These are phyloP conservation scores for Graphium colonna DNA, from an alignment of 2,888 invertebrate species.

Conservation along the genomic window DNA sequence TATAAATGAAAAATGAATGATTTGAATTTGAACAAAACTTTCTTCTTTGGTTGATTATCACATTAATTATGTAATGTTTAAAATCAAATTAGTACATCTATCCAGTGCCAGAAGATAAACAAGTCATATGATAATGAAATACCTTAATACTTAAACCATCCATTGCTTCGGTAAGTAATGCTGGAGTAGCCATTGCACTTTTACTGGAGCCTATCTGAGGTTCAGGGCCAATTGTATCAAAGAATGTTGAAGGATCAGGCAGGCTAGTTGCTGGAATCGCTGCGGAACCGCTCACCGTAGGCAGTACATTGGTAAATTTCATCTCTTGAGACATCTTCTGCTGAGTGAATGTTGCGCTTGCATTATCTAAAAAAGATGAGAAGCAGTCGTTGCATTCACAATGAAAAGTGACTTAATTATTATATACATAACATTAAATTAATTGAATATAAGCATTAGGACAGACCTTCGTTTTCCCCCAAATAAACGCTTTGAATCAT, in stretches of 20 bases:
- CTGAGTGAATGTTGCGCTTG: constrained; percentile 53
- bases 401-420: not conserved
- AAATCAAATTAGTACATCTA: too few relatives aligned
- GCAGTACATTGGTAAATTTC: constrained; percentile 53
- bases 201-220: constrained; percentile 49
- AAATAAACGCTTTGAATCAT: constrained; percentile 73
- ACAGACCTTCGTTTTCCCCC: constrained; percentile 59
- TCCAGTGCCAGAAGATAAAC: too few relatives aligned
- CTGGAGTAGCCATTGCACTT: constrained; percentile 45
- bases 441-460: too few relatives aligned
- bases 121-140: too few relatives aligned
- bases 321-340: constrained; percentile 49
- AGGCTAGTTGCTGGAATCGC: constrained; percentile 60
- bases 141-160: constrained; percentile 66
- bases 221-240: constrained; percentile 71
- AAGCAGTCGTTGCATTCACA: constrained; percentile 36
- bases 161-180: constrained; percentile 55
- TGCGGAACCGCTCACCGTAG: constrained; percentile 57
- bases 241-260: constrained; percentile 74
- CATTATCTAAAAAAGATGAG: constrained; percentile 48
- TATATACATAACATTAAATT: not conserved
- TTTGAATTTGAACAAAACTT: too few relatives aligned
- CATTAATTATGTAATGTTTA: too few relatives aligned
- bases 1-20: too few relatives aligned
- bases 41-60: too few relatives aligned